Evolutionary conservation across 2,888 invertebrate species (phyloP).

Genomic region (Lithophane ornitopus): DNA sequence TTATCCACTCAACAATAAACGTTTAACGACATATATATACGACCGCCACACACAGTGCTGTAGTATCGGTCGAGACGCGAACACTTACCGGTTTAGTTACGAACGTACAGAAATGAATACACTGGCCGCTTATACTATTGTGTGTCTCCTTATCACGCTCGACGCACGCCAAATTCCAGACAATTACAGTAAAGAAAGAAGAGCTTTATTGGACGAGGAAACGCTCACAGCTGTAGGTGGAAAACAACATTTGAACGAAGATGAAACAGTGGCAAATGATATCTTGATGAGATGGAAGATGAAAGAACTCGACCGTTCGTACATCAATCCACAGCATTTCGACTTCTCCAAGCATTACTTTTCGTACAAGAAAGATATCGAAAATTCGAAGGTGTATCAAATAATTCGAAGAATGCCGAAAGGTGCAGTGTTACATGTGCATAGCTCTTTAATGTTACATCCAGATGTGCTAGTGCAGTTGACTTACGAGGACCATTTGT

Average conservation of each 20-base stretch:
- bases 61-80: constrained; percentile 57
- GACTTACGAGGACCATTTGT: constrained; percentile 92
- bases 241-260: constrained; percentile 81
- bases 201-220: constrained; percentile 82
- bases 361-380: constrained; percentile 90
- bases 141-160: constrained; percentile 65
- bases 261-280: constrained; percentile 89
- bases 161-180: constrained; percentile 69
- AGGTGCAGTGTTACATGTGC: constrained; percentile 93
- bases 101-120: constrained; percentile 47
- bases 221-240: constrained; percentile 86
- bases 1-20: constrained; percentile 51
- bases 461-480: constrained; percentile 91
- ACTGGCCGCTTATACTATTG: constrained; percentile 54
- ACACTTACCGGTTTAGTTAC: constrained; percentile 41
- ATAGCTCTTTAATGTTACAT: constrained; percentile 92
- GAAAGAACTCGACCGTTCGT: constrained; percentile 87
- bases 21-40: constrained; percentile 62
- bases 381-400: constrained; percentile 92
- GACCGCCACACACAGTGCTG: constrained; percentile 29
- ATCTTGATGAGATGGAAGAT: constrained; percentile 91
- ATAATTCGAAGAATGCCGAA: constrained; percentile 93
- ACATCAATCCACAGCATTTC: constrained; percentile 88
- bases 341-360: constrained; percentile 93
- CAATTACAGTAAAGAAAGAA: constrained; percentile 72